Evolutionary conservation across 1,140 invertebrate species (phyloP), one percentile per base, ranked within the genome.

Genomic region (Lordiphosa stackelbergi): DNA sequence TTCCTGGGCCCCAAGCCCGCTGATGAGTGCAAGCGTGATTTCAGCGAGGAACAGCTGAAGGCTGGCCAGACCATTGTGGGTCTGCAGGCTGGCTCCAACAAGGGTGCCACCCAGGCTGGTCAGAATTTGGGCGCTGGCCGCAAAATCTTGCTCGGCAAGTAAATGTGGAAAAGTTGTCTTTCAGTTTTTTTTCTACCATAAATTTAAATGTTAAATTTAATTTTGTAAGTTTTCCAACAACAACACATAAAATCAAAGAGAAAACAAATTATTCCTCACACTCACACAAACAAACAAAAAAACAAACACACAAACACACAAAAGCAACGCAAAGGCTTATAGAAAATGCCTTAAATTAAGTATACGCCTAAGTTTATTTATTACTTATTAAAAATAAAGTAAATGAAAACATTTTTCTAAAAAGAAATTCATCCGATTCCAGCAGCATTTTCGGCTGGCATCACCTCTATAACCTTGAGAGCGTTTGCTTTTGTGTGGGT

Each of bases 71-170:
- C 92, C 40, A 90, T 98, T 42, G 96, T 98, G 78, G 96, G 96
- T 74, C 92, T 99, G 9, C 97, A 99, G 89, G 96, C 96, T 73
- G 97, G 97, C n/a, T 93, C 92, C 73, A 99, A 99, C 91, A 97
- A 97, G 87, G 97, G 96, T 36, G 96, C 96, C 63, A 95, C 95
- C 41, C 96, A 97, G 89, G 92, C 95, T 40, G 98, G 98, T 3
- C 93, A 95, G 87, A 99, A 93, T 88, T 92, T 99, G 54, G 97
- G 97, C 51, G 97, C 97, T 69, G 94, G 93, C 60, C 92, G 95
- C 86, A 95, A 95, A 88, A 96, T 96, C 88, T 90, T 96, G 66
- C 91, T 96, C 74, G 94, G 94, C 90, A 96, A 96, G 91, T 96
- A 92, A 92, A 86, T 12, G 52, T 31, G 31, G 41, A 35, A 40